Evolutionary conservation across 2,888 invertebrate species (phyloP).

Genomic region (Acanthoscelides obtectus): DNA sequence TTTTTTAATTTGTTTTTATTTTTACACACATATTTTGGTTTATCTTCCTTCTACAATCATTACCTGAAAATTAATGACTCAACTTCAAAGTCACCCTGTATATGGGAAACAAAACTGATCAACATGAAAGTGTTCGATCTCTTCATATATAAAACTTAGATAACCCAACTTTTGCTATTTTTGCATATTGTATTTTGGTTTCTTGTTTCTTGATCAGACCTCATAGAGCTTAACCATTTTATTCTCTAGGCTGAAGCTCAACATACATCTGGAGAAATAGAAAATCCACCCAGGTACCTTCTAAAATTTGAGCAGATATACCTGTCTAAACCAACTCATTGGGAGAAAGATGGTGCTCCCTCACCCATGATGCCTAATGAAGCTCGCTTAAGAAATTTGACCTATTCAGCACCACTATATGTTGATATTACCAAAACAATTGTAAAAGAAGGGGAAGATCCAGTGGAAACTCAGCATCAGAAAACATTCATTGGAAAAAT

Average conservation of each 20-base stretch:
- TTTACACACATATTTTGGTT: too few species aligned
- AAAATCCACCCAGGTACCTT: conserved; percentile 84
- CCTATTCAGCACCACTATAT: conserved; percentile 97
- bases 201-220: too few species aligned
- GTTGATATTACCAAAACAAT: conserved; percentile 98
- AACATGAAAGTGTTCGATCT: too few species aligned
- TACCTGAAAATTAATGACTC: too few species aligned
- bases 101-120: too few species aligned
- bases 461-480: conserved; percentile 76
- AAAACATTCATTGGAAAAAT: conserved; percentile 85
- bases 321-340: conserved; percentile 98
- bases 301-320: conserved; percentile 99
- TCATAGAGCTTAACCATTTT: background rate
- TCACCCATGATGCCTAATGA: conserved; percentile 99
- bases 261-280: conserved; percentile 89
- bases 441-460: conserved; percentile 84
- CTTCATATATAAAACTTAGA: too few species aligned
- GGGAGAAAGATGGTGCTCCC: conserved; percentile 99
- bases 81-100: too few species aligned
- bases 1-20: too few species aligned
- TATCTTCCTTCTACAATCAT: too few species aligned
- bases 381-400: conserved; percentile 92
- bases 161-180: too few species aligned
- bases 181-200: too few species aligned
- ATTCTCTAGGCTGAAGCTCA: conserved; percentile 94